Evolutionary conservation across 2,888 invertebrate genomes (phyloP).

Genomic region (Nineta flava): DNA sequence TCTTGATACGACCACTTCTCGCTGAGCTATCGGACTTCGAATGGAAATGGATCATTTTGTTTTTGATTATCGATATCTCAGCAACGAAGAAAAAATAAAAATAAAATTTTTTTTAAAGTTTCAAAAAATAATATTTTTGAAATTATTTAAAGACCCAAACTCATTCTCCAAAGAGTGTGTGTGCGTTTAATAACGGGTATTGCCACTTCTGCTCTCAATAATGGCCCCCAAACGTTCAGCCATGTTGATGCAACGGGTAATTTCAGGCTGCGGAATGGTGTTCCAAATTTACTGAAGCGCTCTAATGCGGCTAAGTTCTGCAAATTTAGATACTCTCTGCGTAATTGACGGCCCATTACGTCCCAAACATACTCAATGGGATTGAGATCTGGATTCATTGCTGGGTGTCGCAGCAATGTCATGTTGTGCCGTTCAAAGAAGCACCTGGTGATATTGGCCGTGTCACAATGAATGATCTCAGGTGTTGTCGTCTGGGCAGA

Average conservation of each 20-base stretch:
- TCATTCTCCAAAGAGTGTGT: too few relatives aligned
- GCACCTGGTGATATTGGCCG: background rate
- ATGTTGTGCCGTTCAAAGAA: background rate
- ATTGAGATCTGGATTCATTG: slow-evolving; percentile 7
- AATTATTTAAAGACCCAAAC: too few relatives aligned
- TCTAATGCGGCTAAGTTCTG: slow-evolving; percentile 2
- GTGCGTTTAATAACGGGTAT: too few relatives aligned
- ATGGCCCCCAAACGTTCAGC: background rate
- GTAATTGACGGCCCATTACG: slow-evolving; percentile 3
- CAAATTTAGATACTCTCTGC: slow-evolving; percentile 5
- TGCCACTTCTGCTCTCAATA: too few relatives aligned
- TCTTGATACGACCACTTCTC: too few relatives aligned
- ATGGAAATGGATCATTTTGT: too few relatives aligned
- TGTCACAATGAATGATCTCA: background rate
- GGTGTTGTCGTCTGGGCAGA: too few relatives aligned
- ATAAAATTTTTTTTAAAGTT: too few relatives aligned
- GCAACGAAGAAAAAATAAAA: too few relatives aligned
- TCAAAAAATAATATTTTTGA: too few relatives aligned
- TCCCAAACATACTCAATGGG: slow-evolving; percentile 6
- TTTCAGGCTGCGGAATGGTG: background rate
- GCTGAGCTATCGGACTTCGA: too few relatives aligned
- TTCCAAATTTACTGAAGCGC: background rate
- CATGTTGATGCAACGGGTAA: background rate
- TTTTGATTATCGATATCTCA: too few relatives aligned
- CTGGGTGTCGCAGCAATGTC: slow-evolving; percentile 4